Conservation (phyloP, 2,113 vertebrate species). For the Periophthalmus modestus region DNA sequence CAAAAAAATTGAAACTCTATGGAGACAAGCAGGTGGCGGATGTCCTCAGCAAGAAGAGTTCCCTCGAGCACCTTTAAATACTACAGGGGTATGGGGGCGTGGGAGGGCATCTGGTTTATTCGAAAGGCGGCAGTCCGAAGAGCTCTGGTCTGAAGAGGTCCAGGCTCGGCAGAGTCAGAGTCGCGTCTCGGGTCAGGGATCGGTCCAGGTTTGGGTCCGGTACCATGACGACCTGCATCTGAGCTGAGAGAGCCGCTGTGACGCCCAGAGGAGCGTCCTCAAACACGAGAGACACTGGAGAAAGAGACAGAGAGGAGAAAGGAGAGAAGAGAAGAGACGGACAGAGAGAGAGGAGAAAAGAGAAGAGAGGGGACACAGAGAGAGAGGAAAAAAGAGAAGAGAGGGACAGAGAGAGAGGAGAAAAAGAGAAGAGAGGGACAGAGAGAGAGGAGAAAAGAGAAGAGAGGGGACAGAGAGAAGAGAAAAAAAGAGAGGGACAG, state of each 20-base stretch:
- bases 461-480: too few relatives aligned
- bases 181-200: conserved; percentile 77
- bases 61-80: too few relatives aligned
- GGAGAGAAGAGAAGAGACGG: conserved; percentile 15
- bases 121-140: conserved; percentile 84
- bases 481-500: too few relatives aligned
- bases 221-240: conserved; percentile 95
- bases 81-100: too few relatives aligned
- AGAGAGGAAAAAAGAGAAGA: neutral
- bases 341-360: too few relatives aligned
- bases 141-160: conserved; percentile 85
- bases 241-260: conserved; percentile 80
- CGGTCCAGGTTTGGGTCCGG: conserved; percentile 83
- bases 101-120: too few relatives aligned
- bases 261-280: conserved; percentile 92
- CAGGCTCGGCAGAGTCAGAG: conserved; percentile 82
- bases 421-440: neutral
- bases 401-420: too few relatives aligned
- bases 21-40: too few relatives aligned
- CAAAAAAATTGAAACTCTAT: too few relatives aligned
- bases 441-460: too few relatives aligned
- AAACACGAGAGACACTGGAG: conserved; percentile 88
- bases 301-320: too few relatives aligned
- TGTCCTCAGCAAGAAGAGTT: too few relatives aligned
- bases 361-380: neutral